phyloP scores from a whole-genome alignment of 2,113 vertebrate species.

The Atractosteus spatula region DNA sequence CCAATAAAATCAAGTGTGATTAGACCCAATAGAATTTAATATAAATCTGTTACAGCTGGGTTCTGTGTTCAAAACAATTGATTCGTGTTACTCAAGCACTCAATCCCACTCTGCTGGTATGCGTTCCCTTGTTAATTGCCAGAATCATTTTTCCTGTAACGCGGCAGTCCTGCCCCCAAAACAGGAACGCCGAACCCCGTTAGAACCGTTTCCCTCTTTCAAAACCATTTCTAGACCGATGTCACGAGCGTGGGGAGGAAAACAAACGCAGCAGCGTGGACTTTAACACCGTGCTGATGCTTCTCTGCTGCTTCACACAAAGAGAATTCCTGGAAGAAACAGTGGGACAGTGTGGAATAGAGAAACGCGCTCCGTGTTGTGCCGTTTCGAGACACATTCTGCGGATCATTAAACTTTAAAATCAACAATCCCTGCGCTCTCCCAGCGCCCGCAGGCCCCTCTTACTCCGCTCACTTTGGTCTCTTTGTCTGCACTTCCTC shows the following conservation, averaged over 20 bases:
- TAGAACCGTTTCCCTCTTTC: conserved; percentile 40
- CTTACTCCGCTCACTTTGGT: conserved; percentile 51
- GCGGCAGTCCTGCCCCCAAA: background rate
- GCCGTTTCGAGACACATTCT: conserved; percentile 68
- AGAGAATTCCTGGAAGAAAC: conserved; percentile 66
- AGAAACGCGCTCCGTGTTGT: conserved; percentile 58
- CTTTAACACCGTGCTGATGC: conserved; percentile 90
- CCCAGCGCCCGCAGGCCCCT: conserved; percentile 40
- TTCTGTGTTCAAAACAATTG: too few relatives aligned
- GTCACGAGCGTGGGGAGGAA: conserved; percentile 61
- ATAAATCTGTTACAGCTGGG: too few relatives aligned
- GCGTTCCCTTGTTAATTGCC: background rate
- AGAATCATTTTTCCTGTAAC: background rate
- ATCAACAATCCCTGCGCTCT: conserved; percentile 58
- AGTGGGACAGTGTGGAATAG: conserved; percentile 58
- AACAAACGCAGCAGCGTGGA: conserved; percentile 61
- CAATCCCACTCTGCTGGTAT: background rate
- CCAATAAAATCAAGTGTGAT: too few relatives aligned
- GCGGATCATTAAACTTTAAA: conserved; percentile 63
- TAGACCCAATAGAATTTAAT: too few relatives aligned
- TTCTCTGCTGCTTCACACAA: conserved; percentile 70
- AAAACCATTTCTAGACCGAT: conserved; percentile 56
- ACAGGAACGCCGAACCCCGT: background rate
- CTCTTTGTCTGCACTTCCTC: conserved; percentile 56
- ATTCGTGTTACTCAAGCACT: too few relatives aligned